A percentile compares a stretch with the other conserved stretches of the same genome.
Conservation (phyloP, 2,797 vertebrate species). For the Podarcis lilfordi region DNA sequence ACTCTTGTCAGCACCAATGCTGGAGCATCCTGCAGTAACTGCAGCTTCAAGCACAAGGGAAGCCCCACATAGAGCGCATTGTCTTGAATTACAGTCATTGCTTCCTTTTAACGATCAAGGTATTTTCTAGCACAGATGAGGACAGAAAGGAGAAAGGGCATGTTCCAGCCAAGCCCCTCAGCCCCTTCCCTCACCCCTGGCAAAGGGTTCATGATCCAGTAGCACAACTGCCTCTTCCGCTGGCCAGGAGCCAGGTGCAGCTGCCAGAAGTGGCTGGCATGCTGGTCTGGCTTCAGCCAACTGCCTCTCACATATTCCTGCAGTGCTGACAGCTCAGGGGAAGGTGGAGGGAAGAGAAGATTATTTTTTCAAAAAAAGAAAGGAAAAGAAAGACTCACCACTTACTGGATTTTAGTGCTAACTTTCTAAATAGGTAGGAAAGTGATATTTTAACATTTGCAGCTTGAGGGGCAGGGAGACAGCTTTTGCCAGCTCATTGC, state of each 20-base stretch:
- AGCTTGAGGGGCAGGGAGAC: neutral
- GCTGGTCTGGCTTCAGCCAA: neutral
- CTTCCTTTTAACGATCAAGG: neutral
- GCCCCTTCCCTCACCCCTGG: neutral
- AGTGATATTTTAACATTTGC: neutral
- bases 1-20: too few species aligned
- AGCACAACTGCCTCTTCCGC: conserved; percentile 28
- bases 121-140: neutral
- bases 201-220: neutral
- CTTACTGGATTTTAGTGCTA: neutral
- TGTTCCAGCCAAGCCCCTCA: conserved; percentile 2
- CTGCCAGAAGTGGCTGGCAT: conserved; percentile 4
- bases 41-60: too few species aligned
- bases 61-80: too few species aligned
- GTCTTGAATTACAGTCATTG: too few species aligned
- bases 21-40: too few species aligned
- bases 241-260: conserved; percentile 41
- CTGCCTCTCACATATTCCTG: neutral
- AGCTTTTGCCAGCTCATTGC: neutral
- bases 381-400: too few species aligned
- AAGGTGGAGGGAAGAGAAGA: neutral
- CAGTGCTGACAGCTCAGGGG: neutral
- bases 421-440: neutral
- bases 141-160: neutral
- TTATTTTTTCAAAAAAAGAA: neutral